Base-by-base conservation (phyloP, 1,140 invertebrate species). In the Drosophila lini region DNA sequence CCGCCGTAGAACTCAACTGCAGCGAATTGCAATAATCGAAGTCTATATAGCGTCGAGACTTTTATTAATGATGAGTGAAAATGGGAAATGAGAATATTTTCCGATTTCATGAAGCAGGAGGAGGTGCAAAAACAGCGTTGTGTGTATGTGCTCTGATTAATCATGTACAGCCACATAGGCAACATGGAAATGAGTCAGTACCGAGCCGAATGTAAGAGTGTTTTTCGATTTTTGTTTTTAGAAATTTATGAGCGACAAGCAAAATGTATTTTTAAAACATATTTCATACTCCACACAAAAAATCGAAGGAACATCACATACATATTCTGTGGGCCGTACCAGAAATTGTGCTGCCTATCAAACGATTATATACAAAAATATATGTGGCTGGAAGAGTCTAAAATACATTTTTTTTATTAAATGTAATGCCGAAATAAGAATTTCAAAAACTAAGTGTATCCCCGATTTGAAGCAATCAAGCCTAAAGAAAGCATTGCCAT, bases 41-140 rank as follows among this genome's bases (percentile, higher is more conserved):
- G 77, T 68, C 73, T 75, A 75, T 81, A 74, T 74, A 48, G 47
- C 84, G 77, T 57, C 83, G 84, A 88, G 83, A 88, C 84, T 89
- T 78, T 88, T 88, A 89, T 88, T 88, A 88, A 88, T 88, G 83
- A 88, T 88, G 68, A 88, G 83, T 80, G 83, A 89, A 86, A 88
- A 89, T 83, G 47, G 52, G 48, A 77, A 88, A 82, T 80, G 52
- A 74, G 81, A 86, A 83, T 80, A 47, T 74, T 86, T 69, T 32
- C 53, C 50, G 40, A 41, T 31, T 31, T 9, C 5, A 10, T 6
- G 0, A 50, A 32, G 60, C n/a, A 16, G 10, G 6, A 32, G 28
- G 19, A 55, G 52, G 34, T 53, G 50, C 19, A 22, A 36, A 36
- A 36, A 22, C 16, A 53, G 34, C 52, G 8, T 41, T 59, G 53